phyloP scores from a whole-genome alignment of 2,888 invertebrate species.

The Thecocarcelia acutangulata region DNA sequence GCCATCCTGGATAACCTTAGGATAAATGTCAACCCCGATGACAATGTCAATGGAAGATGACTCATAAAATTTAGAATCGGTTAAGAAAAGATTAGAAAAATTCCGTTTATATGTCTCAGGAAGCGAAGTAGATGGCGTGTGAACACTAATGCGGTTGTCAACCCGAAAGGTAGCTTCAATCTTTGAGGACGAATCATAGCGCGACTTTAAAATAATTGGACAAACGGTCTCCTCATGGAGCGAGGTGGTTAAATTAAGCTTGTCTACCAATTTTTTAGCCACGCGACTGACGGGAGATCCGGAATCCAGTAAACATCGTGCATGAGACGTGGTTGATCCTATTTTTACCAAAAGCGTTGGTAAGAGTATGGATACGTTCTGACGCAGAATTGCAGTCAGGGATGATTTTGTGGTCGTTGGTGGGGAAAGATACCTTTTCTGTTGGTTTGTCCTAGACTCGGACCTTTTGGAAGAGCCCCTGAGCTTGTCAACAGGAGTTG shows the following conservation, averaged over 20 bases:
- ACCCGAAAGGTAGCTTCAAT: not conserved
- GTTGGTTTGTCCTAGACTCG: not conserved
- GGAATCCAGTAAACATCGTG: conserved; percentile 21
- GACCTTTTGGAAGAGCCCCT: conserved; percentile 28
- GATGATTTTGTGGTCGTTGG: not conserved
- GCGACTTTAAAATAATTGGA: not conserved
- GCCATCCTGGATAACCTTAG: not conserved
- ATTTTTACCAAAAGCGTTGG: conserved; percentile 20
- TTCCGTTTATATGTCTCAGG: not conserved
- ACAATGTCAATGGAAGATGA: not conserved
- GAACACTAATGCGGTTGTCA: not conserved
- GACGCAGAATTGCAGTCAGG: not conserved
- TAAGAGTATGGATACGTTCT: conserved; percentile 1
- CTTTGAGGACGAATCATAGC: not conserved
- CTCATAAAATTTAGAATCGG: no score
- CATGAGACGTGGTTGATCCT: not conserved
- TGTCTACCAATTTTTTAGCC: conserved; percentile 7
- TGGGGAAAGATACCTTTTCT: not conserved
- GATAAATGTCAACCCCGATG: not conserved
- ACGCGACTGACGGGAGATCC: conserved; percentile 5
- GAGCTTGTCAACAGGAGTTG: not conserved
- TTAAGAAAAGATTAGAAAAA: no score
- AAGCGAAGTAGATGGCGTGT: not conserved
- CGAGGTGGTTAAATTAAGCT: not conserved
- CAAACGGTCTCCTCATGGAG: not conserved